These are phyloP conservation scores for Anas platyrhynchos DNA, from an alignment of 2,113 vertebrate genomes.

Conservation along the genomic window DNA sequence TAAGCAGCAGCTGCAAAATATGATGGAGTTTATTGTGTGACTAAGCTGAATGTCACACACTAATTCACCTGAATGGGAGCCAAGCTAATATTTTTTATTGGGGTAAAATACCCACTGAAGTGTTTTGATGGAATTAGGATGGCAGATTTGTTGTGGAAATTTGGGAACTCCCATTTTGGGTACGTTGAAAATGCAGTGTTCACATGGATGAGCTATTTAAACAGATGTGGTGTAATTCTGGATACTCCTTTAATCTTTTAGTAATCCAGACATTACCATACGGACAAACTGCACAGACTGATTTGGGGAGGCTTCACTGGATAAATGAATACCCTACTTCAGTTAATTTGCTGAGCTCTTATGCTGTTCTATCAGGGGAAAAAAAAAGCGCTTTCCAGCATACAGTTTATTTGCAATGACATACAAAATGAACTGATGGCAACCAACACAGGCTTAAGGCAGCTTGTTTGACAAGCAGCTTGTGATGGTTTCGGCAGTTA, in stretches of 20 bases:
- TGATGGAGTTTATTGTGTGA: background rate
- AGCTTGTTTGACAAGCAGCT: conserved; percentile 65
- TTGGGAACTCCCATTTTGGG: background rate
- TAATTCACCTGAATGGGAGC: background rate
- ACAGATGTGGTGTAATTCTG: background rate
- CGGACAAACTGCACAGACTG: conserved; percentile 30
- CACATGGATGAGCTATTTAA: conserved; percentile 2
- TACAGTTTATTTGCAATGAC: conserved; percentile 36
- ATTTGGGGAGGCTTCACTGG: background rate
- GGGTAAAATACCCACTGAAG: background rate
- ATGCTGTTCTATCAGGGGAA: background rate
- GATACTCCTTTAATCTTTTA: conserved; percentile 45
- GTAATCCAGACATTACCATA: conserved; percentile 51
- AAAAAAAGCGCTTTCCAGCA: background rate
- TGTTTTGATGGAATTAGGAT: background rate
- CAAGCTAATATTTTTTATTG: conserved; percentile 3
- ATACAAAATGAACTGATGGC: conserved; percentile 45
- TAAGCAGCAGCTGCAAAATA: conserved; percentile 20
- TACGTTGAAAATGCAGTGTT: background rate
- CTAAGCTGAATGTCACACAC: background rate
- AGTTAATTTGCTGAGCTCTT: conserved; percentile 31
- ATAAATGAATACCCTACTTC: background rate
- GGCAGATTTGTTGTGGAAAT: background rate
- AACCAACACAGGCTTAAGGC: conserved; percentile 11
- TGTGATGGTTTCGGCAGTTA: background rate